Evolutionary conservation across 2,888 invertebrate species (phyloP).

Genomic region (Hedychridium roseum): DNA sequence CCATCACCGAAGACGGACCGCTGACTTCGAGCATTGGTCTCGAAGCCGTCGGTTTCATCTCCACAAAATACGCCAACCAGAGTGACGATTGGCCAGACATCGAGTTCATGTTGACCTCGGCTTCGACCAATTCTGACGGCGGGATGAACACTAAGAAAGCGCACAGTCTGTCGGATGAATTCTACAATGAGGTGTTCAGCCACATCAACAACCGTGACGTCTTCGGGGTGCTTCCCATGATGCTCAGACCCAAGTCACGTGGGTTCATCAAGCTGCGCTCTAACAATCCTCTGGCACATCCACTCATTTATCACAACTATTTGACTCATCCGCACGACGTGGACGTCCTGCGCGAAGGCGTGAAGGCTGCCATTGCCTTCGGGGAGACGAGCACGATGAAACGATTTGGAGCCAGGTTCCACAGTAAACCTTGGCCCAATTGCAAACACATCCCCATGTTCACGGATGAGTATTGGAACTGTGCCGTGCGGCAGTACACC

Average conservation of each 20-base stretch:
- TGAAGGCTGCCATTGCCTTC: slow-evolving; percentile 84
- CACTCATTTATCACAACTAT: slow-evolving; percentile 91
- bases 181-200: slow-evolving; percentile 79
- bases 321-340: slow-evolving; percentile 87
- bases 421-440: slow-evolving; percentile 79
- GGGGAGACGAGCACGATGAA: slow-evolving; percentile 82
- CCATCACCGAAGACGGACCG: slow-evolving; percentile 86
- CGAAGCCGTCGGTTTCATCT: slow-evolving; percentile 88
- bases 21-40: slow-evolving; percentile 86
- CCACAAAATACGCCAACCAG: slow-evolving; percentile 86
- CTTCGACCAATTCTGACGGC: slow-evolving; percentile 85
- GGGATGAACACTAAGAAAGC: slow-evolving; percentile 81
- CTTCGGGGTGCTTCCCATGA: slow-evolving; percentile 87
- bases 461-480: slow-evolving; percentile 90
- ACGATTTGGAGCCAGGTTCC: slow-evolving; percentile 80
- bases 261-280: slow-evolving; percentile 79
- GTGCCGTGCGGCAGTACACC: slow-evolving; percentile 85
- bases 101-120: slow-evolving; percentile 88
- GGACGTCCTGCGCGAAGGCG: slow-evolving; percentile 82
- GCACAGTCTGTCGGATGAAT: slow-evolving; percentile 82
- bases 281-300: slow-evolving; percentile 77
- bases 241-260: slow-evolving; percentile 85
- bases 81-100: slow-evolving; percentile 92
- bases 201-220: slow-evolving; percentile 79
- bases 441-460: slow-evolving; percentile 80